Evolutionary conservation across 2,113 vertebrate genomes (phyloP).

Genomic region (Bos indicus): DNA sequence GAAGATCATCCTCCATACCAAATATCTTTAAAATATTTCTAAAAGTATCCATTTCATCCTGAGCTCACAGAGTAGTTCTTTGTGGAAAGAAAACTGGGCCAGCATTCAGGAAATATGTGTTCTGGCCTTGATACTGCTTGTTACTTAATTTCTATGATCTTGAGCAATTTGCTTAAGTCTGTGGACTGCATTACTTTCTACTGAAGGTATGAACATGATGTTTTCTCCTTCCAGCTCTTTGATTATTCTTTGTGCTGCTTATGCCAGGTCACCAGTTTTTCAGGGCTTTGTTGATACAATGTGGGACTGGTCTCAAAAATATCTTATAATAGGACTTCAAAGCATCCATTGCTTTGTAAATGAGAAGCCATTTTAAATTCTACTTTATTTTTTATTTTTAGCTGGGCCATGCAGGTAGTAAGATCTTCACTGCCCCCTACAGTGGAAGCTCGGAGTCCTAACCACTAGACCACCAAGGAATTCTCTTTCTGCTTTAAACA

Average conservation of each 20-base stretch:
- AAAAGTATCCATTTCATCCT: conserved; percentile 17
- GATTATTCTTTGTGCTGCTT: conserved; percentile 10
- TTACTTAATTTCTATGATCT: conserved; percentile 19
- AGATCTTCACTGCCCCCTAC: background rate
- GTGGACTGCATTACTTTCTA: background rate
- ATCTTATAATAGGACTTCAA: background rate
- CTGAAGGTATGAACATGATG: background rate
- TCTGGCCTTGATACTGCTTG: conserved; percentile 1
- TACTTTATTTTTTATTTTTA: background rate
- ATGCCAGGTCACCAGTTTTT: background rate
- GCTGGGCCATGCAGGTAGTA: background rate
- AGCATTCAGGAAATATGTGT: background rate
- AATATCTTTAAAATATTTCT: conserved; percentile 21
- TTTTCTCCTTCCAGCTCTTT: background rate
- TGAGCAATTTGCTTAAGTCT: conserved; percentile 1
- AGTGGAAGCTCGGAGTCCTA: background rate
- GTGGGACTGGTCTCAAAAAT: conserved; percentile 13
- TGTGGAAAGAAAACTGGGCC: conserved; percentile 19
- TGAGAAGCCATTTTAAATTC: conserved; percentile 10
- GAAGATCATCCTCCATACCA: conserved; percentile 8
- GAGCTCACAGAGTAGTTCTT: conserved; percentile 31
- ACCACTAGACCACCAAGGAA: background rate
- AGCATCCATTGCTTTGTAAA: conserved; percentile 17
- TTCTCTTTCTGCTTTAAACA: background rate
- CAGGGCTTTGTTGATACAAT: background rate